Conservation (phyloP, 2,113 vertebrate species). For the Numenius arquata region DNA sequence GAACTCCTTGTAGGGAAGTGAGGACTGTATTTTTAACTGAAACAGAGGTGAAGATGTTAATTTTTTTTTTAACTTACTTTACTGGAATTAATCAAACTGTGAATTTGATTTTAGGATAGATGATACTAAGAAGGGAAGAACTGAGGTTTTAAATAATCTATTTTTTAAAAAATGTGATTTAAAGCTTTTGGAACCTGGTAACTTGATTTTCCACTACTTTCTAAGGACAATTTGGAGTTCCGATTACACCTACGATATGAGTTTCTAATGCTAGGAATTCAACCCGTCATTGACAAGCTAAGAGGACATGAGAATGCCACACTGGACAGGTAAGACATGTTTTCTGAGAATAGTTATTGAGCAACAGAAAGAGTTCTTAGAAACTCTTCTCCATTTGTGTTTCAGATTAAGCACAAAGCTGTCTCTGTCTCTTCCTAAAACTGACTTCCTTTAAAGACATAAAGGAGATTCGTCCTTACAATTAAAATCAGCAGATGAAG, state of each 20-base stretch:
- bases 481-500: neutral
- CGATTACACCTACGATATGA: conserved; percentile 95
- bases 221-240: conserved; percentile 94
- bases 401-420: neutral
- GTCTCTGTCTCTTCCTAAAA: neutral
- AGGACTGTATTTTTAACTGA: neutral
- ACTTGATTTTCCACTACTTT: neutral
- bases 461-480: neutral
- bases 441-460: neutral
- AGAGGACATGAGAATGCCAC: conserved; percentile 93
- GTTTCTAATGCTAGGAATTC: conserved; percentile 97
- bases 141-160: neutral
- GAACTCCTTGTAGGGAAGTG: neutral
- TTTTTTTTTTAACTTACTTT: neutral
- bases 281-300: conserved; percentile 95
- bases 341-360: neutral
- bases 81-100: neutral
- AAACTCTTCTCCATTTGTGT: neutral
- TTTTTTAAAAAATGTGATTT: neutral
- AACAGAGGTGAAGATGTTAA: neutral
- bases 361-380: neutral
- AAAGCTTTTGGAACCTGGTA: neutral
- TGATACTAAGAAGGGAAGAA: neutral
- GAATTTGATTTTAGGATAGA: neutral
- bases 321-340: conserved; percentile 85